A percentile compares a stretch with the other conserved stretches of the same genome.
Evolutionary conservation across 2,888 invertebrate genomes (phyloP).

Genomic region (Tipula vernalis): DNA sequence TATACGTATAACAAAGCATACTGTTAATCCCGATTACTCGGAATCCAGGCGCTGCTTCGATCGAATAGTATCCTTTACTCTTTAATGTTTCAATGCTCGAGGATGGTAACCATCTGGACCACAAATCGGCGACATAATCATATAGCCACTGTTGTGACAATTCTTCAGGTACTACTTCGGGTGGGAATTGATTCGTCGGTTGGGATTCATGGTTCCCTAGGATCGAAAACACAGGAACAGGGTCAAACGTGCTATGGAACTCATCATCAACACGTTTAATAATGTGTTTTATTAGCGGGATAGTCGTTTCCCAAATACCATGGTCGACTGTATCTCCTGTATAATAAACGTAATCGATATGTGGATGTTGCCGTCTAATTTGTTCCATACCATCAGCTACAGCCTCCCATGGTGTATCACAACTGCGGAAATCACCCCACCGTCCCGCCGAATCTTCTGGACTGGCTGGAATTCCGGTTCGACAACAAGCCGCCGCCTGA

Average conservation of each 20-base stretch:
- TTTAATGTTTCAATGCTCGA: conserved; percentile 27
- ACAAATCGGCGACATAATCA: conserved; percentile 52
- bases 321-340: conserved; percentile 84
- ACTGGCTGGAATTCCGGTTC: conserved; percentile 26
- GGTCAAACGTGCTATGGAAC: conserved; percentile 43
- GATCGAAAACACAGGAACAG: conserved; percentile 51
- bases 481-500: conserved; percentile 64
- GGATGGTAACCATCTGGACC: conserved; percentile 54
- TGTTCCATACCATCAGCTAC: conserved; percentile 53
- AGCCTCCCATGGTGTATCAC: conserved; percentile 62
- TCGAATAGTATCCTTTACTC: conserved; percentile 67
- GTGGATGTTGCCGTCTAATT: conserved; percentile 40
- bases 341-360: conserved; percentile 58
- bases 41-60: conserved; percentile 51
- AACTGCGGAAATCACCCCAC: conserved; percentile 71
- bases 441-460: conserved; percentile 45
- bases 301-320: conserved; percentile 74
- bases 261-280: conserved; percentile 42
- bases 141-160: conserved; percentile 65
- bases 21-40: conserved; percentile 68
- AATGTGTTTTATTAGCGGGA: conserved; percentile 45
- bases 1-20: conserved; percentile 48
- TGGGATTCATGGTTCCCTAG: conserved; percentile 78
- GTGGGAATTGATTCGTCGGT: conserved; percentile 64
- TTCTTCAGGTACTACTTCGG: conserved; percentile 37